Evolutionary conservation across 2,888 invertebrate species (phyloP).

Genomic region (Eubasilissa splendida): DNA sequence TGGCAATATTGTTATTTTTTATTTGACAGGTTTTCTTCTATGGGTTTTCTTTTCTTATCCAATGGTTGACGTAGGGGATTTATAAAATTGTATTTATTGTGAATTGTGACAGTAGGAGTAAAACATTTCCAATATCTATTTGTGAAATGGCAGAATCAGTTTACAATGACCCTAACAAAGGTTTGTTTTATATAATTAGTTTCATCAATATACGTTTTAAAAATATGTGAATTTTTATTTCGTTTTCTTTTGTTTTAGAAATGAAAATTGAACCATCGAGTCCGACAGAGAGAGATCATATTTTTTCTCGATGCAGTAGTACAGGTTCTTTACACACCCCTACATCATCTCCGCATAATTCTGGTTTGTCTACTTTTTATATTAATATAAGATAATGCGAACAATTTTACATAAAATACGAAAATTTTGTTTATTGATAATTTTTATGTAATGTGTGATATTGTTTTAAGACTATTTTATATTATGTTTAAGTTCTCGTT

Average conservation of each 20-base stretch:
- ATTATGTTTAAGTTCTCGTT: too few species aligned
- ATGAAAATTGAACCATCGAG: conserved; percentile 75
- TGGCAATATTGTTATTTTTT: conserved; percentile 24
- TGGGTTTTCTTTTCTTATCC: too few species aligned
- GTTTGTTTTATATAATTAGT: conserved; percentile 15
- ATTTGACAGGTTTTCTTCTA: neutral
- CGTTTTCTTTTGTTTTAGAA: conserved; percentile 59
- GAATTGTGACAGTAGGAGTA: neutral
- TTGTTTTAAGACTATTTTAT: too few species aligned
- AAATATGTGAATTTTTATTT: conserved; percentile 12
- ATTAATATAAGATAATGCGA: neutral
- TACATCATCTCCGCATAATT: conserved; percentile 85
- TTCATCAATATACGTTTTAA: neutral
- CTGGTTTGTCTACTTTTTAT: conserved; percentile 70
- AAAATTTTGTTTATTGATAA: too few species aligned
- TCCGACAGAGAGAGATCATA: conserved; percentile 71
- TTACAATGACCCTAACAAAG: conserved; percentile 42
- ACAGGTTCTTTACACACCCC: conserved; percentile 85
- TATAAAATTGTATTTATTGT: conserved; percentile 16
- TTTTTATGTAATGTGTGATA: too few species aligned
- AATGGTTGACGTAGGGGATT: conserved; percentile 36
- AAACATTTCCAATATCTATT: conserved; percentile 14
- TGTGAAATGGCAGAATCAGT: conserved; percentile 45
- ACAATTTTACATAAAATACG: too few species aligned
- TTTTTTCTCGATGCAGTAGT: conserved; percentile 83